These are phyloP conservation scores for Hedychridium roseum DNA, from an alignment of 2,888 invertebrate species.

Conservation along the genomic window DNA sequence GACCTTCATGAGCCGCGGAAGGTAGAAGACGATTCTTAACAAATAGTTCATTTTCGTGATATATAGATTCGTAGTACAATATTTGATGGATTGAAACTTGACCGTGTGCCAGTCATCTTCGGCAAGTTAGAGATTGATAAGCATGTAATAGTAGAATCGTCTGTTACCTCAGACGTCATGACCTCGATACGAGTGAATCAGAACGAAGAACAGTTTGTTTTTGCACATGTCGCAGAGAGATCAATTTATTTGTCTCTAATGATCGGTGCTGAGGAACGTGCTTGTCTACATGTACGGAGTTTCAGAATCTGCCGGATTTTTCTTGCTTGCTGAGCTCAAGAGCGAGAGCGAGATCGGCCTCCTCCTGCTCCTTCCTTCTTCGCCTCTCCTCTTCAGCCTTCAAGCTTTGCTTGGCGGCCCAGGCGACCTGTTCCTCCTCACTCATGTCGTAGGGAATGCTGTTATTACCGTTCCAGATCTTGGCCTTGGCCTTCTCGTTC, in stretches of 20 bases:
- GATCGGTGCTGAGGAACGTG: too few species aligned
- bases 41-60: not conserved
- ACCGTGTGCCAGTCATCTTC: too few species aligned
- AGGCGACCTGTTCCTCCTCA: slow-evolving; percentile 77
- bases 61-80: not conserved
- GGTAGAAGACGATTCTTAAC: not conserved
- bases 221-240: too few species aligned
- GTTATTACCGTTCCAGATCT: slow-evolving; percentile 65
- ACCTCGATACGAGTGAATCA: too few species aligned
- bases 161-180: too few species aligned
- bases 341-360: slow-evolving; percentile 78
- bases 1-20: too few species aligned
- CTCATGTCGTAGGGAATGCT: slow-evolving; percentile 57
- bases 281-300: too few species aligned
- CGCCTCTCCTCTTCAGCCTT: slow-evolving; percentile 72
- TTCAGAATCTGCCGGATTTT: slow-evolving; percentile 43
- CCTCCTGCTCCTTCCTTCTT: slow-evolving; percentile 70
- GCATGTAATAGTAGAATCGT: too few species aligned
- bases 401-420: slow-evolving; percentile 77
- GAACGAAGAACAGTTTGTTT: too few species aligned
- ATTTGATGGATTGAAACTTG: not conserved
- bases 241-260: too few species aligned
- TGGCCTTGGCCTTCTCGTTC: slow-evolving; percentile 67
- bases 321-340: slow-evolving; percentile 73
- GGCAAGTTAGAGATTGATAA: too few species aligned